Conservation (phyloP, 1,140 invertebrate genomes). For the Hycleus phaleratus region DNA sequence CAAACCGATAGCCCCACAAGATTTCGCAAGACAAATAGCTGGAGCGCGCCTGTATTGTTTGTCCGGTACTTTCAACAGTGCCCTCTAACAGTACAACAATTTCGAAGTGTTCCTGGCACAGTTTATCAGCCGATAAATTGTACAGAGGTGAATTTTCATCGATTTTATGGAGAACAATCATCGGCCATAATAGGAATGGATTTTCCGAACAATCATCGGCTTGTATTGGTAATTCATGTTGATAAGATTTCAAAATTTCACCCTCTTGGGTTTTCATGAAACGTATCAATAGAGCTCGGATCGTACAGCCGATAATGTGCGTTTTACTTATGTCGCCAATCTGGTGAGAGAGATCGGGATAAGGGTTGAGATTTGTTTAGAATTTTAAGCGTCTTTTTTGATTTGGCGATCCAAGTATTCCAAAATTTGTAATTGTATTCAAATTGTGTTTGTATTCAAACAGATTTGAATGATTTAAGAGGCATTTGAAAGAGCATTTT, state of each 20-base stretch:
- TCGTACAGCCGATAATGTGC: conserved; percentile 87
- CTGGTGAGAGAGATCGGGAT: conserved; percentile 34
- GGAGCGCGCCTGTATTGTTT: not conserved
- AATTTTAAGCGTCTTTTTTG: too few species aligned
- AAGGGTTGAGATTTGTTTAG: too few species aligned
- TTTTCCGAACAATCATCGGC: conserved; percentile 77
- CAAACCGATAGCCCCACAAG: conserved; percentile 89
- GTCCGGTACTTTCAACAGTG: not conserved
- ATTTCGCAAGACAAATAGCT: conserved; percentile 42
- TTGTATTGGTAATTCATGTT: conserved; percentile 47
- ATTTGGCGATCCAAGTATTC: too few species aligned
- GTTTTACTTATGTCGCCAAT: conserved; percentile 97
- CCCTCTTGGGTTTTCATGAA: conserved; percentile 83
- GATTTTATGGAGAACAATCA: conserved; percentile 75
- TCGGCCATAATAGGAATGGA: conserved; percentile 92
- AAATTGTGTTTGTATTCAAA: too few species aligned
- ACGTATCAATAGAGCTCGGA: conserved; percentile 82
- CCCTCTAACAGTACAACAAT: conserved; percentile 63
- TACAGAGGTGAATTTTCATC: conserved; percentile 78
- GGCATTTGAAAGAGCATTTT: too few species aligned
- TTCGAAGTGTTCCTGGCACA: conserved; percentile 85
- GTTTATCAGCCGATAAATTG: conserved; percentile 75
- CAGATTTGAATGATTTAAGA: too few species aligned
- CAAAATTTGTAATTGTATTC: too few species aligned
- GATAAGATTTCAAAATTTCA: conserved; percentile 71